Evolutionary conservation across 1,140 invertebrate species (phyloP).

Genomic region (Heliconius hewitsoni): DNA sequence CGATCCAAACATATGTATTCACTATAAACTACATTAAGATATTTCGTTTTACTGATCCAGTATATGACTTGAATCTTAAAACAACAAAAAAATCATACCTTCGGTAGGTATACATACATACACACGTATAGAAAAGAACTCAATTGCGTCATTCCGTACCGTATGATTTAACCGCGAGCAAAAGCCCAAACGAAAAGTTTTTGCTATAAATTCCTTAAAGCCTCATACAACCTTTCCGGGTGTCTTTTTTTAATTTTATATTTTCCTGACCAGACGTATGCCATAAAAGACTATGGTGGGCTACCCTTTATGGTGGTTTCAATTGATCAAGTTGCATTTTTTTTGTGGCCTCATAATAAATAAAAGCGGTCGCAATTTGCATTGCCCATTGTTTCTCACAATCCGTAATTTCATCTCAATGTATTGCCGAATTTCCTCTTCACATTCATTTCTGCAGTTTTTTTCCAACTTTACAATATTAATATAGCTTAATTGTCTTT

Average conservation of each 20-base stretch:
- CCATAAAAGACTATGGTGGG: conserved; percentile 59
- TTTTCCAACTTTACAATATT: conserved; percentile 42
- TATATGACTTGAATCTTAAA: too few species aligned
- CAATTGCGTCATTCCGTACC: conserved; percentile 22
- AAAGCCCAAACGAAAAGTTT: conserved; percentile 25
- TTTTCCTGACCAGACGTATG: conserved; percentile 56
- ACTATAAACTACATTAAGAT: too few species aligned
- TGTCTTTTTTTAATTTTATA: conserved; percentile 56
- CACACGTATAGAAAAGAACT: conserved; percentile 8
- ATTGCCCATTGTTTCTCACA: conserved; percentile 70
- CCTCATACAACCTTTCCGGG: conserved; percentile 46
- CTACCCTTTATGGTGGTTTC: conserved; percentile 67
- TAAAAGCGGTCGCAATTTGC: conserved; percentile 69
- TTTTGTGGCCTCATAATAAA: conserved; percentile 64
- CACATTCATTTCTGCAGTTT: conserved; percentile 49
- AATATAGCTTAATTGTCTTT: conserved; percentile 39
- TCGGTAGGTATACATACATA: neutral
- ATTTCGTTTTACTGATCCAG: too few species aligned
- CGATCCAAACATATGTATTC: too few species aligned
- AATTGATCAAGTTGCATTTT: conserved; percentile 64
- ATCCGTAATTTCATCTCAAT: conserved; percentile 69
- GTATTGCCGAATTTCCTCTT: conserved; percentile 57
- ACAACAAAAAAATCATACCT: neutral
- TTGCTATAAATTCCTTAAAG: conserved; percentile 48
- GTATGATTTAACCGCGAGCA: conserved; percentile 23